Evolutionary conservation across 2,113 vertebrate species (phyloP).

Genomic region (Mesitornis unicolor): DNA sequence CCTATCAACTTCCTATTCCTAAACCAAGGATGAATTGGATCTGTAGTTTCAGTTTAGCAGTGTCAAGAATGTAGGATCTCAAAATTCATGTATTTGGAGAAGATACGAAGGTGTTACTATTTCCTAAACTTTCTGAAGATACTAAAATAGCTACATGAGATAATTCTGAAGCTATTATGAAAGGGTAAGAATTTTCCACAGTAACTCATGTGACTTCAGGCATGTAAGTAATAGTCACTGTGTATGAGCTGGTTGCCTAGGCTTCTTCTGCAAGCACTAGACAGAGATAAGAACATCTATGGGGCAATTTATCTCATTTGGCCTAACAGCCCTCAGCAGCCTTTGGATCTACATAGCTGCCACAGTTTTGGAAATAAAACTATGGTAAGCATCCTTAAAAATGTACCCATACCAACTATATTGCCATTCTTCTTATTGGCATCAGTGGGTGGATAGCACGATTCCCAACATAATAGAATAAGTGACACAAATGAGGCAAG

Average conservation of each 20-base stretch:
- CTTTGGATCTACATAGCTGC: neutral
- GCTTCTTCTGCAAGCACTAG: neutral
- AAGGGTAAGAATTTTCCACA: neutral
- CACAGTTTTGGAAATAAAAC: neutral
- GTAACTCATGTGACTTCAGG: neutral
- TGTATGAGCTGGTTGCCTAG: neutral
- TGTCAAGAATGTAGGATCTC: neutral
- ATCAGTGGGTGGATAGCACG: neutral
- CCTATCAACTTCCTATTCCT: neutral
- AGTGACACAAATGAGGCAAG: neutral
- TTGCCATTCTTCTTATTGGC: neutral
- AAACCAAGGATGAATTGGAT: neutral
- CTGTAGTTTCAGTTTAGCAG: neutral
- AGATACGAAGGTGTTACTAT: neutral
- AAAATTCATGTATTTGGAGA: neutral
- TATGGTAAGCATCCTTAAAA: neutral
- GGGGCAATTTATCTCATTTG: neutral
- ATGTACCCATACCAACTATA: neutral
- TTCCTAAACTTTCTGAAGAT: neutral
- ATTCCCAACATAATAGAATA: neutral
- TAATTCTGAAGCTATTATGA: neutral
- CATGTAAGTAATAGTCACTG: neutral
- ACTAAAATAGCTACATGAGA: neutral
- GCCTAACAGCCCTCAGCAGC: neutral
- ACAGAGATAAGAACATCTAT: neutral